Evolutionary conservation across 2,797 vertebrate species (phyloP).

Genomic region (Anas flavirostris): DNA sequence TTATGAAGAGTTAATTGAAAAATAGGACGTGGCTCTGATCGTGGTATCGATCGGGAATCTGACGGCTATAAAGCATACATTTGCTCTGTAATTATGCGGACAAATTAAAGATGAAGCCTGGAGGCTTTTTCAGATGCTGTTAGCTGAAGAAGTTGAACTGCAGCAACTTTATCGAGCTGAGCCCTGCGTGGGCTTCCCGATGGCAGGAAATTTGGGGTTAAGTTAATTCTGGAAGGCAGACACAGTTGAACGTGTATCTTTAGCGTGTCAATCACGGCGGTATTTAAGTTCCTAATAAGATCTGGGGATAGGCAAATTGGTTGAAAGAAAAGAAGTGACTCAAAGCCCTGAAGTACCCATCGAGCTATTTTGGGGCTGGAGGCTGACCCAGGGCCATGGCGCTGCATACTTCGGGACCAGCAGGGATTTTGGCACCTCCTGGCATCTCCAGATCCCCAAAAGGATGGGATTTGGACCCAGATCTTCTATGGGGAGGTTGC

Average conservation of each 20-base stretch:
- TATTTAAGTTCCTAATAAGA: fast-evolving
- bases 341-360: neutral
- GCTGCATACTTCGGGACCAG: neutral
- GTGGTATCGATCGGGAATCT: neutral
- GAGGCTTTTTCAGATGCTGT: neutral
- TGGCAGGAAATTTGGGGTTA: neutral
- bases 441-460: no score
- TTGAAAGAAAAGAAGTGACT: neutral
- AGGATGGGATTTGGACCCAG: no score
- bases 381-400: neutral
- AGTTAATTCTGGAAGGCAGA: neutral
- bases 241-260: fast-evolving
- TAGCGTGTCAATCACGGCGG: fast-evolving
- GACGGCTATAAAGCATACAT: fast-evolving
- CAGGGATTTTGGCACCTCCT: no score
- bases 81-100: neutral
- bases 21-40: fast-evolving
- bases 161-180: neutral
- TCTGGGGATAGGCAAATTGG: neutral
- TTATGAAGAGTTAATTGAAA: neutral
- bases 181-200: fast-evolving
- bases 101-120: neutral
- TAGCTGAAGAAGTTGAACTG: fast-evolving
- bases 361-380: neutral
- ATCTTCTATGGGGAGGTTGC: no score